Percentiles rank a stretch among this genome's conserved stretches.
Evolutionary conservation across 1,140 invertebrate genomes (phyloP).

Genomic region (Meloidogyne hapla): DNA sequence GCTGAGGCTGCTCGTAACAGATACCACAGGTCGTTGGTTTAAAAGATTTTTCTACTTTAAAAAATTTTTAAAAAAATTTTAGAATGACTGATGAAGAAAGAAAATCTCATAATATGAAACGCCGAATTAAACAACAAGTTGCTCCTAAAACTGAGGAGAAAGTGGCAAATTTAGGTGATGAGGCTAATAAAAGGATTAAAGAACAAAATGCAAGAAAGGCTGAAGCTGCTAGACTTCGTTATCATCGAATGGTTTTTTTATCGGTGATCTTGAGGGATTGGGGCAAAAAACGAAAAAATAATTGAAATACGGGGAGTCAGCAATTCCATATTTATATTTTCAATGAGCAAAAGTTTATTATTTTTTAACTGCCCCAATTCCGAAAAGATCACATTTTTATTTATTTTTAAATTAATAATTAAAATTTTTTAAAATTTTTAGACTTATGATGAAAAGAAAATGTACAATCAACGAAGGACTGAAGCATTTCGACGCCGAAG

Average conservation of each 20-base stretch:
- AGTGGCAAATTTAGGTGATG: conserved; percentile 31
- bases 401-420: neutral
- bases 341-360: too few species aligned
- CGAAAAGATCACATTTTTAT: neutral
- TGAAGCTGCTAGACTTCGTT: conserved; percentile 44
- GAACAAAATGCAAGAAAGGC: conserved; percentile 51
- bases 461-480: conserved; percentile 49
- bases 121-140: conserved; percentile 40
- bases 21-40: conserved; percentile 31
- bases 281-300: too few species aligned
- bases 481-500: conserved; percentile 51
- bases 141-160: conserved; percentile 42
- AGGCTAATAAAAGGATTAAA: conserved; percentile 36
- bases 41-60: conserved; percentile 8
- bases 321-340: too few species aligned
- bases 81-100: conserved; percentile 47
- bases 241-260: conserved; percentile 40
- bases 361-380: conserved; percentile 1
- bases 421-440: conserved; percentile 13
- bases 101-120: conserved; percentile 42
- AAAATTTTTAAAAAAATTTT: conserved; percentile 18
- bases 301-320: too few species aligned
- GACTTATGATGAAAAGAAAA: conserved; percentile 44
- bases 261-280: too few species aligned
- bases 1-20: conserved; percentile 47